Base-by-base conservation (phyloP, 2,113 vertebrate species). In the Anguilla japonica region DNA sequence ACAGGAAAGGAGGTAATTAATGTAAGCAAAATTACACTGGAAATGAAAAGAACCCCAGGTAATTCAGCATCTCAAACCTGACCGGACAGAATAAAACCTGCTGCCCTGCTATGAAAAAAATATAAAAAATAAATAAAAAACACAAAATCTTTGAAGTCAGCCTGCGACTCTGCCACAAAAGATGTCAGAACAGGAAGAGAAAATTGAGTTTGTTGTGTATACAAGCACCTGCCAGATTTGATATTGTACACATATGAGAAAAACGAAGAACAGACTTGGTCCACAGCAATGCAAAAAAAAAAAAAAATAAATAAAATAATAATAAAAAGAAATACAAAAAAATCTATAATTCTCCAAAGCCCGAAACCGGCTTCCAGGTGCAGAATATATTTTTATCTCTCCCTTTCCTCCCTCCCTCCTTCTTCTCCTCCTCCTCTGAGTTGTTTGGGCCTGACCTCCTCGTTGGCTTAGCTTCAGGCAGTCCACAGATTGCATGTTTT, bases 151-250 rank as follows among this genome's bases (percentile, higher is more conserved):
- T 94, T 89, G 85, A 91, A 91, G 88, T 91, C 89, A 85, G 84
- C 91, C 46, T 86, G 87, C 89, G 93, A 90, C 91, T 88, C 88
- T 95, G 88, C 89, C 91, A 86, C 89, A 89, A 96, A 93, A 92
- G 89, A 92, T 94, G 91, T 95, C 94, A 95, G 95, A 95, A 92
- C 71, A 94, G 91, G 82, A 79, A 83, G 88, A 87, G 91, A 91
- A 93, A 95, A 96, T 95, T 92, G 93, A 91, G 91, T 90, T 86
- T 90, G 90, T 89, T 92, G 90, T 91, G 93, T 88, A 94, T 93
- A 92, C 92, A 91, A 94, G 92, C 91, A 91, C 92, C 93, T 93
- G 92, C 95, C 91, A 63, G 92, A 91, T 96, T 94, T 92, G 94
- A 94, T 96, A 94, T 90, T 89, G 91, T 91, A 94, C 91, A 90